Base-by-base conservation (phyloP, 2,113 vertebrate genomes). In the Lophius piscatorius region DNA sequence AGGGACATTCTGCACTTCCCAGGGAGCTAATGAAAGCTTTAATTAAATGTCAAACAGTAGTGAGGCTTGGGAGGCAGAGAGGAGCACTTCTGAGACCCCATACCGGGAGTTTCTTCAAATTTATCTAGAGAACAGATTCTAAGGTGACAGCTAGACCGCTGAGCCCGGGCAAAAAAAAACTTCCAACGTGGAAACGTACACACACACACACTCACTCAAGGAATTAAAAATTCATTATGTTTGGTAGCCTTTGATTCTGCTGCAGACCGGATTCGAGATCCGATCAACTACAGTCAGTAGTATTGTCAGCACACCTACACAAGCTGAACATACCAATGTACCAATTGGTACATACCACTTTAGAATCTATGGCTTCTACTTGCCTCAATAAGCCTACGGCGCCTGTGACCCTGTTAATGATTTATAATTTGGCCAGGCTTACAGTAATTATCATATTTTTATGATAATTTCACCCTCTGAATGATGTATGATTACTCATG, bases 31-130 rank as follows among this genome's bases (percentile, higher is more conserved):
- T 87, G 83, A 85, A 89, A 84, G 77, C 87, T 89, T 85, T 90
- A 89, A 90, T 88, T 88, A 90, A 87, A 83, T 89, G 86, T 87
- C 87, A 89, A 85, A 85, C 56, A 42, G 70, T 38, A 81, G 54
- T 16, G 11, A 70, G 39, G 74, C 41, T 46, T 47, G 4, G 74
- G 47, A 74, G 52, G 64, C 28, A 23, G 40, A 45, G 63, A 48
- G 23, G 41, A 51, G 38, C 9, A 31, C 50, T 9, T 47, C 42
- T 50, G 51, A 24, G 59, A 41, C 51, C 21, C 54, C 65, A 67
- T 39, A 61, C 52, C 61, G 56, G 14, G 78, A 60, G 63, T 80
- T 73, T 74, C 74, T 68, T 76, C 73, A 78, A 29, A 70, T 78
- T 64, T 63, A 66, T 70, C 60, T 26, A 10, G 20, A 78, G 65